Evolutionary conservation across 2,888 invertebrate species (phyloP), one percentile per base, ranked within the genome.

Genomic region (Athrips mouffetella): DNA sequence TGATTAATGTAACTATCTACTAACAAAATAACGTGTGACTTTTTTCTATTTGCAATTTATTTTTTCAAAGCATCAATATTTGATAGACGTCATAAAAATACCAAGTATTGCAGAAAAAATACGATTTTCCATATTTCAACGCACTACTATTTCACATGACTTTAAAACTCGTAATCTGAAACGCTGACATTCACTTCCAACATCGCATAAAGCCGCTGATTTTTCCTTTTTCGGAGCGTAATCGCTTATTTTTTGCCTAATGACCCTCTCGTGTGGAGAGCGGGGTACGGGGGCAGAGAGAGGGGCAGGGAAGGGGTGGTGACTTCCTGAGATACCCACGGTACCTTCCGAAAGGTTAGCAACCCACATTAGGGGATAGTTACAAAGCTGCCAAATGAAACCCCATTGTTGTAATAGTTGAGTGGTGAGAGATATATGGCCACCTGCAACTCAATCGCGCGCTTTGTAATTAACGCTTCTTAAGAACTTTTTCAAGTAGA

Each of bases 191-290:
- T 31, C 21, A 37, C 37, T 37, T 37, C 21, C 37, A 37, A 37
- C 37, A 37, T 33, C 33, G 45, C 35, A 33, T 35, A 27, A 33
- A 35, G 16, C 21, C 23, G 60, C 54, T 48, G 54, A 53, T 60
- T 64, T 65, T 65, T 55, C 59, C 69, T 66, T 74, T 72, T 70
- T 68, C 66, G 65, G 62, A 67, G 63, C 67, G 64, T 71, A 73
- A 76, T 76, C 73, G 76, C 74, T 76, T 76, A 76, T 76, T 78
- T 71, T 80, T 78, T 74, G 68, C 69, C 69, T 81, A 80, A 81
- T 78, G 80, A 78, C 74, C 67, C 67, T 59, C 59, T 63, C 68
- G 62, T 59, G 55, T 58, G 57, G 56, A 47, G 47, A 52, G 54
- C 52, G 40, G 49, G 52, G 23, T 16, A 35, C 20, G 39, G 25